Evolutionary conservation across 1,140 invertebrate species (phyloP), one percentile per base, ranked within the genome.

Genomic region (Arion vulgaris): DNA sequence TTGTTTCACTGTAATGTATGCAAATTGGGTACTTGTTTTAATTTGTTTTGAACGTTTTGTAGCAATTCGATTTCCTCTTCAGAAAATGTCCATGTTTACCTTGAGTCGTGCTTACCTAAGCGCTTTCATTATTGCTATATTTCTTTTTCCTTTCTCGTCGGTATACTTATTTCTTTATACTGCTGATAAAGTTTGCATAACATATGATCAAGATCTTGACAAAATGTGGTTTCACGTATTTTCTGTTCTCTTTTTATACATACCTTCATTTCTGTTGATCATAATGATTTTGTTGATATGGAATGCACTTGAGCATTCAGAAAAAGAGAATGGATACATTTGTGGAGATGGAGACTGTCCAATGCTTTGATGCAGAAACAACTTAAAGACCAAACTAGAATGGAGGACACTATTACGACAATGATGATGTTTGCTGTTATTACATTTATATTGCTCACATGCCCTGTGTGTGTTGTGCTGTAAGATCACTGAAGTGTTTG

Each of bases 21-120:
- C 88, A 15, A 89, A 86, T 51, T 89, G 88, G 88, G 82, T 87
- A 38, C 79, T 89, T 0, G 88, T 89, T 19, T 82, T 83, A 26
- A 87, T 89, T 84, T 86, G 85, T 17, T 53, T 85, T 4, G 88
- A 89, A 80, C 71, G 88, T 9, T 87, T 87, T 45, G 76, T 89
- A 9, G 85, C 88, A 2, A 79, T 89, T 9, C 84, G 77, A 77
- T 88, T 86, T 53, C 88, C 87, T 0, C 66, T 88, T 1, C 81
- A 84, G 71, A 84, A 87, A 2, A 84, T 80, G 34, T 41, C n/a
- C 23, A 71, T 66, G n/a, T 83, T 69, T 45, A 77, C 66, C 23
- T 71, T 73, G 36, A 77, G 83, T 0, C 62, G 77, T 36, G 72
- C 82, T 1, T 68, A 69, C 0, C 38, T 87, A 23, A 49, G 80